phyloP scores from a whole-genome alignment of 2,888 invertebrate genomes.

The Dolomedes plantarius region DNA sequence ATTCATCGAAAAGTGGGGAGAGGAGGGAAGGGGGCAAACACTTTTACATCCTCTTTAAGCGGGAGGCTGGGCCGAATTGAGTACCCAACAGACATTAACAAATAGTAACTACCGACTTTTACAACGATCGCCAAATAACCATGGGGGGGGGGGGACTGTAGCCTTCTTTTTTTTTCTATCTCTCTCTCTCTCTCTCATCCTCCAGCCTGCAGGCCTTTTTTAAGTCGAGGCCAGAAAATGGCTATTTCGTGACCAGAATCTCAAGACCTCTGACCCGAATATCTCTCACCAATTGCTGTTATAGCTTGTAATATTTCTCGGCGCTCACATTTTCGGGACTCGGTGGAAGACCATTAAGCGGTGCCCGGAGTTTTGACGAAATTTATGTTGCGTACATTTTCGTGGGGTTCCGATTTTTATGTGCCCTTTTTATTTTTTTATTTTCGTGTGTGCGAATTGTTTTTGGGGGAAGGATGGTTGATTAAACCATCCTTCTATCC shows the following conservation, averaged over 20 bases:
- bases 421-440: not conserved
- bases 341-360: constrained; percentile 17
- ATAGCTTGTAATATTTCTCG: constrained; percentile 63
- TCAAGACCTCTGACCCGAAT: constrained; percentile 34
- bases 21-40: not conserved
- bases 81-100: constrained; percentile 36
- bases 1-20: not conserved
- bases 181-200: not conserved
- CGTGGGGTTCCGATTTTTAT: constrained; percentile 28
- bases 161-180: too few relatives aligned
- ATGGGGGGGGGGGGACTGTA: not conserved
- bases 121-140: constrained; percentile 16
- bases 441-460: not conserved
- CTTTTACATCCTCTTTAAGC: constrained; percentile 9
- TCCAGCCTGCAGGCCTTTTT: not conserved
- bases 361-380: not conserved
- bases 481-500: not conserved
- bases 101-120: constrained; percentile 52
- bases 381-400: constrained; percentile 40
- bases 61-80: constrained; percentile 10
- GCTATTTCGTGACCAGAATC: constrained; percentile 46
- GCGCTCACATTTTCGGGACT: constrained; percentile 33
- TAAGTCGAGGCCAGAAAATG: not conserved
- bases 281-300: constrained; percentile 62
- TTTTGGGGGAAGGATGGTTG: constrained; percentile 25